A percentile compares a stretch with the other conserved stretches of the same genome.
Conservation (phyloP, 2,113 vertebrate species). For the Xenotilapia leptura region DNA sequence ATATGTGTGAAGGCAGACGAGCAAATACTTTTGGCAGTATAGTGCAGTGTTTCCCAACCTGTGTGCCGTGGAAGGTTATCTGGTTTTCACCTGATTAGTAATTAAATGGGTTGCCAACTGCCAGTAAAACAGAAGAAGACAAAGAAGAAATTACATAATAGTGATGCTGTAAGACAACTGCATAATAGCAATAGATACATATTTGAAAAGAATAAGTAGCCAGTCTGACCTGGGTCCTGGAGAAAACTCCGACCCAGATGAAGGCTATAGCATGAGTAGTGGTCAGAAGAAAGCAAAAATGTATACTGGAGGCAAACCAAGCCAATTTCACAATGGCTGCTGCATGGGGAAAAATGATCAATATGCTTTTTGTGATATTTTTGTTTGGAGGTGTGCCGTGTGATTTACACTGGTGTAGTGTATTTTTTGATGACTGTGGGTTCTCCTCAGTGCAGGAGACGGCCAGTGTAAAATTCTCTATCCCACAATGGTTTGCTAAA, state of each 20-base stretch:
- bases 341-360: neutral
- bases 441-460: neutral
- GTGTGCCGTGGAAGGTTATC: neutral
- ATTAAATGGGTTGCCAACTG: neutral
- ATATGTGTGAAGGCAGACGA: neutral
- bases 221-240: neutral
- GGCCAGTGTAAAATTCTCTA: neutral
- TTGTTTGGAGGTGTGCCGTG: neutral
- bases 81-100: neutral
- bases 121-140: neutral
- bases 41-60: neutral
- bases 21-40: neutral
- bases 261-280: neutral
- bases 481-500: neutral
- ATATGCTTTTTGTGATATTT: neutral
- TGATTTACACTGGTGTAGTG: neutral
- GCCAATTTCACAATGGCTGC: neutral
- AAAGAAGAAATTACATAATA: neutral
- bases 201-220: neutral
- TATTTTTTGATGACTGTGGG: neutral
- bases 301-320: neutral
- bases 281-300: neutral
- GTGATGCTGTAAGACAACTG: neutral
- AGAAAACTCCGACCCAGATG: neutral
- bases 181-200: neutral